These are phyloP conservation scores for Bombycilla garrulus DNA, from an alignment of 2,113 vertebrate species.

Conservation along the genomic window DNA sequence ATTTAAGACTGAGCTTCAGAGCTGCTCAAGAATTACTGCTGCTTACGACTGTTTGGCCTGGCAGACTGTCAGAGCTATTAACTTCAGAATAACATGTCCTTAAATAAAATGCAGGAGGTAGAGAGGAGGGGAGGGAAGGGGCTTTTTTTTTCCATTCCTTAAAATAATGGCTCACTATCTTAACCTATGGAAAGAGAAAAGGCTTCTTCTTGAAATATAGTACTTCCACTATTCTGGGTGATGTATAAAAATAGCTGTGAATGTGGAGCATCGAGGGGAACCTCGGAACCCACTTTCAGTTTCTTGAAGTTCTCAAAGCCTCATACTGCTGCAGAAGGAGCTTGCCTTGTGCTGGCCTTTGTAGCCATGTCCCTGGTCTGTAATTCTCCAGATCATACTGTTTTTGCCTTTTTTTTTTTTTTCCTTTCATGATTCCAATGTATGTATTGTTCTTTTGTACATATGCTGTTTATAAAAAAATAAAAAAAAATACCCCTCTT, in stretches of 20 bases:
- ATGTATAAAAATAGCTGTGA: conserved; percentile 14
- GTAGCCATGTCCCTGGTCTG: neutral
- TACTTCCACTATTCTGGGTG: neutral
- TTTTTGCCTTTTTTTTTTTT: neutral
- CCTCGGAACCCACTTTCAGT: neutral
- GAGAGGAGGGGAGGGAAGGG: neutral
- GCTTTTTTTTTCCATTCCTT: neutral
- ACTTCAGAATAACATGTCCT: conserved; percentile 66
- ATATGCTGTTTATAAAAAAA: neutral
- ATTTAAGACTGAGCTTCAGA: conserved; percentile 64
- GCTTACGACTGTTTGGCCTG: conserved; percentile 72
- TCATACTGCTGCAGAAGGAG: neutral
- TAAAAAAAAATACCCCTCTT: neutral
- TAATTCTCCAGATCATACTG: neutral
- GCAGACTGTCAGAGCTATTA: conserved; percentile 72
- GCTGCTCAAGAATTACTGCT: conserved; percentile 70
- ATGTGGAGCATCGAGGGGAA: neutral
- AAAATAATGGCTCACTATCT: conserved; percentile 52
- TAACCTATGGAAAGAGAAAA: conserved; percentile 57
- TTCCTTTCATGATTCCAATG: neutral
- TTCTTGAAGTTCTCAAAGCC: neutral
- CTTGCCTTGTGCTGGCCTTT: neutral
- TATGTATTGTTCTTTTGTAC: neutral
- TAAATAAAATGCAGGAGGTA: conserved; percentile 10
- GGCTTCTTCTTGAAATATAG: neutral